Evolutionary conservation across 2,888 invertebrate genomes (phyloP), one percentile per base, ranked within the genome.

Genomic region (Cryptus viduatorius): DNA sequence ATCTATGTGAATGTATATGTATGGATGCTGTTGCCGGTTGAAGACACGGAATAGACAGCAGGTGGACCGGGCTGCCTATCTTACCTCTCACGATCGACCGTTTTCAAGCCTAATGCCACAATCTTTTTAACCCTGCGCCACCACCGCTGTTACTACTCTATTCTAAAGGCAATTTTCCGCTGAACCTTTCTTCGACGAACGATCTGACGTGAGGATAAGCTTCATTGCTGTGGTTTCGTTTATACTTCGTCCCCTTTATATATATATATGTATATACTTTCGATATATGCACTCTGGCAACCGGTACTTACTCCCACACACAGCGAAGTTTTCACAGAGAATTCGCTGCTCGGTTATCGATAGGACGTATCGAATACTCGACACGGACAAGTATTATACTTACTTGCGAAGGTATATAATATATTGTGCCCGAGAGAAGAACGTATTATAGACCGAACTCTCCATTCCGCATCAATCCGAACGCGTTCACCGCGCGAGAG

Each of bases 201-300:
- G 84, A 84, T 84, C 82, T 67, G 71, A 72, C 82, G 65, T 67
- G 59, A n/a, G 82, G 84, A 82, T 84, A 84, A 84, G 76, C 48
- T 69, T 65, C 79, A 50, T 53, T 56, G 64, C 75, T 56, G 64
- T 71, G 37, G 64, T 65, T 82, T 48, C 48, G 64, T 64, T 75
- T 24, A 19, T 65, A 37, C 29, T 12, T 24, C n/a, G 29, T n/a
- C 64, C 50, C 46, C 46, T 50, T 16, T n/a, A 50, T 37, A 37
- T 37, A 37, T n/a, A 50, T 37, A 37, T 37, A 37, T 7, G 31
- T 44, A 4, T 46, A 56, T 14, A 73, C 59, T 14, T 31, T 48
- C 61, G 61, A 64, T 61, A 61, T n/a, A 31, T n/a, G 48, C 48
- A 31, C 16, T 42, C 16, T 44, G 65, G 65, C 42, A 65, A 42